Evolutionary conservation across 2,113 vertebrate genomes (phyloP), one percentile per base, ranked within the genome.

Genomic region (Equus przewalskii): DNA sequence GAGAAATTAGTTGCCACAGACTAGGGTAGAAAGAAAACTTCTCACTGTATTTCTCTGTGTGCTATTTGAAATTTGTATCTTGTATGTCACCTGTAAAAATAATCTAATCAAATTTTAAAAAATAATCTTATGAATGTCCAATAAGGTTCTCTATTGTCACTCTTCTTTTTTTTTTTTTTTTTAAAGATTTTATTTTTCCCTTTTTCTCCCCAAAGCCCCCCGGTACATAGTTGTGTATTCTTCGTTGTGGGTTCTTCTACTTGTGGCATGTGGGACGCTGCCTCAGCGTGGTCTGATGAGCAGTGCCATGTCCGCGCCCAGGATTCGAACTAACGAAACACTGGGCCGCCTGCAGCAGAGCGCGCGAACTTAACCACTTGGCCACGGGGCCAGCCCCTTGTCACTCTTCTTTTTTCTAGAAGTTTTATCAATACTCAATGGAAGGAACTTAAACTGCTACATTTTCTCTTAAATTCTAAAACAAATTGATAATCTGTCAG

Each of bases 391-490:
- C 36, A 41, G 36, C 36, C 36, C 36, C 36, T 41, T 41, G 36
- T 41, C 36, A 41, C 36, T 41, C 6, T 70, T 76, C 44, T 79
- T 78, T 89, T 89, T 72, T 70, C 24, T 75, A 65, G 70, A 96
- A 94, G 60, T 76, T 58, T 84, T 92, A 30, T 76, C 84, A 88
- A 1, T 64, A n/a, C 18, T 84, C 30, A 56, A 2, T n/a, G 80
- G 79, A 89, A 93, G 51, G 13, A 86, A 94, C 12, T 88, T 80
- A 58, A 64, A 89, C 58, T 89, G 33, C 26, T 82, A 24, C 26
- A 75, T 70, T 89, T 96, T 95, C 41, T 49, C 36, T 81, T 86
- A 81, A 97, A 94, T 78, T 60, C 36, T 92, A 89, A 95, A 94
- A 81, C 44, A 72, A 69, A 28, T 24, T 72, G 85, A 19, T 56